Conservation (phyloP, 2,113 vertebrate species). For the Silurus glanis region DNA sequence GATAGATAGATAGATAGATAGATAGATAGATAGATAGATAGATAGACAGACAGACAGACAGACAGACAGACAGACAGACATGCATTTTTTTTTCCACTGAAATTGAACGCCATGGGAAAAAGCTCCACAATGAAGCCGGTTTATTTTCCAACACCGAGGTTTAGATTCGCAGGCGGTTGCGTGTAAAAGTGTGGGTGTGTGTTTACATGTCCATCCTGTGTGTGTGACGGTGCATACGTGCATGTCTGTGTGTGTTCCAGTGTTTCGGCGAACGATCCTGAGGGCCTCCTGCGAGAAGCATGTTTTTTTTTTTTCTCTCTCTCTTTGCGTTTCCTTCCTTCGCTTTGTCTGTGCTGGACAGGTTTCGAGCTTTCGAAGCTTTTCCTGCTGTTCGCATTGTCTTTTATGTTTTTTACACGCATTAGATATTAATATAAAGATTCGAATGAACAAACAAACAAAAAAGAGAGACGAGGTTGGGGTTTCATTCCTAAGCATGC, state of each 20-base stretch:
- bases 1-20: too few relatives aligned
- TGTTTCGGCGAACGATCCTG: neutral
- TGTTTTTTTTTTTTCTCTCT: neutral
- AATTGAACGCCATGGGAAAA: neutral
- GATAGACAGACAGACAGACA: too few relatives aligned
- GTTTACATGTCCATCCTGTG: conserved; percentile 37
- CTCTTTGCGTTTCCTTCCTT: conserved; percentile 28
- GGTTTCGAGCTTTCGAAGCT: too few relatives aligned
- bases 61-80: too few relatives aligned
- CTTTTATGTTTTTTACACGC: neutral
- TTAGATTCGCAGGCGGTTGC: neutral
- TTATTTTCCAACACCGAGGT: neutral
- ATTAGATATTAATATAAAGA: neutral
- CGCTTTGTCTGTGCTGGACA: neutral
- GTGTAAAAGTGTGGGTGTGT: conserved; percentile 3
- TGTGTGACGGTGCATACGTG: conserved; percentile 39
- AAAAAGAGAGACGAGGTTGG: neutral
- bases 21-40: too few relatives aligned
- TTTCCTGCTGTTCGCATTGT: neutral
- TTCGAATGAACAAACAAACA: neutral
- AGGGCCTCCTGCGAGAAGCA: conserved; percentile 26
- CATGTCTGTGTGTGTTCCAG: conserved; percentile 32
- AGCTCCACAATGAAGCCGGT: neutral
- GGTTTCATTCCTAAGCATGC: neutral
- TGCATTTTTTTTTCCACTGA: neutral